Evolutionary conservation across 2,888 invertebrate genomes (phyloP).

Genomic region (Clusia tigrina): DNA sequence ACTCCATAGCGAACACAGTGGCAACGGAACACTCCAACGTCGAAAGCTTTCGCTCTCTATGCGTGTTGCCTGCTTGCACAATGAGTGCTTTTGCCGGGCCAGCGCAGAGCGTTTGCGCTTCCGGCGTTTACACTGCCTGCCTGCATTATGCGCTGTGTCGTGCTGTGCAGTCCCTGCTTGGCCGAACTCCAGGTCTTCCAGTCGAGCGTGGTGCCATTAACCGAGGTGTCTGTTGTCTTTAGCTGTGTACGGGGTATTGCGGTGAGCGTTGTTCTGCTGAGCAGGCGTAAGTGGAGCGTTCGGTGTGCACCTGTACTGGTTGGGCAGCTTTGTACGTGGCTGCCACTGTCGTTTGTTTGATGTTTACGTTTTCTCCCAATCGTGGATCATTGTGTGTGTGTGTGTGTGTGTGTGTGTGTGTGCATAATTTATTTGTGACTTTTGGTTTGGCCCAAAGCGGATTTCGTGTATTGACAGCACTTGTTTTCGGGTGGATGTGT

Average conservation of each 20-base stretch:
- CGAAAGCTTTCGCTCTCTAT: background rate
- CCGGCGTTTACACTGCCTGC: too few relatives aligned
- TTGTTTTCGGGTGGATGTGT: too few relatives aligned
- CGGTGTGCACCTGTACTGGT: too few relatives aligned
- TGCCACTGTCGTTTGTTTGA: slow-evolving; percentile 2
- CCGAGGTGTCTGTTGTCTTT: background rate
- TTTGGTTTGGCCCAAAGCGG: too few relatives aligned
- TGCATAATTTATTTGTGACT: background rate
- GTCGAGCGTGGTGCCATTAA: background rate
- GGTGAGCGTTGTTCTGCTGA: too few relatives aligned
- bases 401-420: background rate
- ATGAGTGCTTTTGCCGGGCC: background rate
- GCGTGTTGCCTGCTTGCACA: too few relatives aligned
- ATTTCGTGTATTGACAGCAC: too few relatives aligned
- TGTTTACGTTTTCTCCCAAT: slow-evolving; percentile 4
- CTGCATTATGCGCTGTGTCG: background rate
- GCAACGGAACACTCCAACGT: background rate
- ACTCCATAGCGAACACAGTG: background rate
- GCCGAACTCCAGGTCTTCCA: background rate
- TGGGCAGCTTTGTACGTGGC: too few relatives aligned
- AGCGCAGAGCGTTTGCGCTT: background rate
- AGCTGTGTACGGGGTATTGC: too few relatives aligned
- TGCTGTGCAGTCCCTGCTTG: background rate
- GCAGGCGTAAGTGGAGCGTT: too few relatives aligned
- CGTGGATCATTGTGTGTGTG: slow-evolving; percentile 1